phyloP scores from a whole-genome alignment of 2,113 vertebrate genomes.

The Chlorocebus sabaeus region DNA sequence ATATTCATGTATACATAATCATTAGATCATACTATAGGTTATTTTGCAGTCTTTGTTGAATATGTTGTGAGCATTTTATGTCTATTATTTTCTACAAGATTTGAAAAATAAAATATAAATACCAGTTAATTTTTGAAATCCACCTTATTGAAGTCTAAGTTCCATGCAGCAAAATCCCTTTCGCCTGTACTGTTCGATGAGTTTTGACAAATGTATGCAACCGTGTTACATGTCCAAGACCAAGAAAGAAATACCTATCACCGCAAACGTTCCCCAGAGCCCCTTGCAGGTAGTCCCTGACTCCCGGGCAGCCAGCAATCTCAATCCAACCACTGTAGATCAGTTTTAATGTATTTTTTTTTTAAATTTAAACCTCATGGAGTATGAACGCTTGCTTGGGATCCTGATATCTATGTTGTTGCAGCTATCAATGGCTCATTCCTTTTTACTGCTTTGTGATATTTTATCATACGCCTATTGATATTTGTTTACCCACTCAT shows the following conservation, averaged over 20 bases:
- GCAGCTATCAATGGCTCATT: rapidly evolving
- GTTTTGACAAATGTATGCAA: neutral
- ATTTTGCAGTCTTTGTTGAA: neutral
- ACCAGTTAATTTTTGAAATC: neutral
- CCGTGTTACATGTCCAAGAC: neutral
- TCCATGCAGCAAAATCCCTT: neutral
- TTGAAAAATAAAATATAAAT: constrained; percentile 28
- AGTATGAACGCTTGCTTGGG: neutral
- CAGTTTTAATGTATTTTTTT: neutral
- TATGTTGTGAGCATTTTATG: neutral
- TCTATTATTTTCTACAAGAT: neutral
- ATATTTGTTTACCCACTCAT: neutral
- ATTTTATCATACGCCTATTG: rapidly evolving
- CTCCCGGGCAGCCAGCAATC: too few relatives aligned
- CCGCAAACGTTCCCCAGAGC: rapidly evolving
- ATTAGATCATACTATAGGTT: neutral
- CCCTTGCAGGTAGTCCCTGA: neutral
- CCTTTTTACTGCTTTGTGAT: neutral
- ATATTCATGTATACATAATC: too few relatives aligned
- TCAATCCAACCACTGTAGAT: neutral
- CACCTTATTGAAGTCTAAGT: neutral
- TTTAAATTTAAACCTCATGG: neutral
- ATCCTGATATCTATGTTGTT: rapidly evolving
- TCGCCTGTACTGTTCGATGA: neutral
- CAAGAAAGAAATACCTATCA: neutral